Evolutionary conservation across 1,140 invertebrate genomes (phyloP), one percentile per base, ranked within the genome.

Genomic region (Drosophila pallidifrons): DNA sequence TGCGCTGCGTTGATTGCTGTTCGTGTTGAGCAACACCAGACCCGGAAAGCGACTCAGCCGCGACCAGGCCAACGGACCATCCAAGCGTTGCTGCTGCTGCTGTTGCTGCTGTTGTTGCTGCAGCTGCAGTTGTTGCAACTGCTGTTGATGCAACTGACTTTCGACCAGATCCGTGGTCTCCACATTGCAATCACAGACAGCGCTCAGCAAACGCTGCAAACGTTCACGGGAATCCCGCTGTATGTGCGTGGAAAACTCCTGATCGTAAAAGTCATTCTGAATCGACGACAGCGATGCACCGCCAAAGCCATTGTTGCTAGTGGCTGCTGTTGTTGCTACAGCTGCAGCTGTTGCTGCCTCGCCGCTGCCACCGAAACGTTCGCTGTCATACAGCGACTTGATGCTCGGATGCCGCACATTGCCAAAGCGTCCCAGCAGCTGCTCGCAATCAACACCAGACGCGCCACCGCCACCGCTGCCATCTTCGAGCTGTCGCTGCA

Each of bases 201-300:
- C 78, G 5, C 65, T 66, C 0, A 89, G 66, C 35, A 85, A 35
- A 1, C 89, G 68, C 10, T 76, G 45, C 28, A 89, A 55, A 6
- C 80, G 81, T 32, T 91, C 88, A 3, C 74, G 66, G 0, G 79
- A 69, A 79, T 91, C 85, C 5, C 86, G 79, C 54, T 85, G 81
- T 5, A 89, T 86, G 45, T 89, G 85, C 20, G 96, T 95, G 28
- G 96, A 95, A 93, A 99, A 99, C 93, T 99, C 98, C 94, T 98
- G 97, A 93, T 98, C 97, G 82, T 98, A 99, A 91, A 98, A 98
- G 3, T 97, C 97, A 92, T 97, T 94, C 83, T 97, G 96, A n/a
- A 96, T 97, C 2, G 96, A 96, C 13, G 95, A 83, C 11, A 91
- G 25, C 0, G 78, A 35, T 10, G 58, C 47, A 3, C 52, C 63